Evolutionary conservation across 2,888 invertebrate genomes (phyloP).

Genomic region (Drosophila colorata): DNA sequence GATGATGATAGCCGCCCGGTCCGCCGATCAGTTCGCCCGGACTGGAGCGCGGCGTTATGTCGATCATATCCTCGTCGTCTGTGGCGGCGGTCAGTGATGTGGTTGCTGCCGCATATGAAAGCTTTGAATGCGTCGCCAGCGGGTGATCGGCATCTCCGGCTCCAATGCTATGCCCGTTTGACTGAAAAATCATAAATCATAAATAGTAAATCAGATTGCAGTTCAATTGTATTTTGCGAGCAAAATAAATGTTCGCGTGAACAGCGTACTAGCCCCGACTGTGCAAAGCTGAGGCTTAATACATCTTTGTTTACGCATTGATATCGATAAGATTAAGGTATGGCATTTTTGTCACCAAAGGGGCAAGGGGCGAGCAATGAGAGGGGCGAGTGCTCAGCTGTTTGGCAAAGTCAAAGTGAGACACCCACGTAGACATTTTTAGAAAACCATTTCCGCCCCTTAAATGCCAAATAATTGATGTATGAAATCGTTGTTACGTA

Average conservation of each 20-base stretch:
- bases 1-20: conserved; percentile 63
- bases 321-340: conserved; percentile 59
- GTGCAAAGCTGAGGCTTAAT: conserved; percentile 5
- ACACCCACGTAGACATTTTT: conserved; percentile 60
- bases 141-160: conserved; percentile 75
- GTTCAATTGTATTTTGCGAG: background rate
- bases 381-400: conserved; percentile 35
- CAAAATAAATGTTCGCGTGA: background rate
- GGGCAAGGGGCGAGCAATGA: conserved; percentile 3
- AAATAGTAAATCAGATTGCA: conserved; percentile 1
- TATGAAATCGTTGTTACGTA: conserved; percentile 77
- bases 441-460: conserved; percentile 63
- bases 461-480: conserved; percentile 23
- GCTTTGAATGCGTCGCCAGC: conserved; percentile 72
- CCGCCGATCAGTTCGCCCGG: conserved; percentile 77
- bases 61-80: conserved; percentile 89
- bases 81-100: conserved; percentile 75
- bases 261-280: background rate
- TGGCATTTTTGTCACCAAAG: conserved; percentile 17
- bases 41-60: conserved; percentile 87
- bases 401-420: conserved; percentile 9
- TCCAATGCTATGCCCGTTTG: conserved; percentile 81
- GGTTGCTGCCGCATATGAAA: conserved; percentile 71
- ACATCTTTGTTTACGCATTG: conserved; percentile 50
- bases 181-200: conserved; percentile 60